Percentiles rank a stretch among this genome's conserved stretches.
Conservation (phyloP, 1,140 invertebrate species). For the Colletes gigas region DNA sequence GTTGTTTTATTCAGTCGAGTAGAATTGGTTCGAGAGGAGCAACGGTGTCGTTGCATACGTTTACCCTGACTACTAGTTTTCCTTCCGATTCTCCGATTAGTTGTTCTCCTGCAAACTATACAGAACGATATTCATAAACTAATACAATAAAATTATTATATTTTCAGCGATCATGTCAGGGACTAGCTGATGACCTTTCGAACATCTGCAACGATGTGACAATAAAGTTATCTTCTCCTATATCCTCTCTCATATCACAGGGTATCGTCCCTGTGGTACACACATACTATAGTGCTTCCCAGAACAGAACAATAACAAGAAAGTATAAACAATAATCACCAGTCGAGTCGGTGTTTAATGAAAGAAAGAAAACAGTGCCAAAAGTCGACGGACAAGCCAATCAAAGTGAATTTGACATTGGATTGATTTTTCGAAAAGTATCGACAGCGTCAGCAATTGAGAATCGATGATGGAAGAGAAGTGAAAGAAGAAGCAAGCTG, state of each 20-base stretch:
- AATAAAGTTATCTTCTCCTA: constrained; percentile 78
- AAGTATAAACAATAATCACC: constrained; percentile 13
- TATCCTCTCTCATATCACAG: constrained; percentile 70
- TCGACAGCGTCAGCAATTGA: neutral
- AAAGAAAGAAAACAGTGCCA: constrained; percentile 49
- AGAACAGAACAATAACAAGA: constrained; percentile 34
- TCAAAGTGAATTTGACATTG: neutral
- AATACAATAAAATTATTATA: constrained; percentile 46
- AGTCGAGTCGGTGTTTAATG: constrained; percentile 34
- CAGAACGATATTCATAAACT: neutral
- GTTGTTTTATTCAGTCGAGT: neutral
- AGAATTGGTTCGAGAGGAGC: neutral
- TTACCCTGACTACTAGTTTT: neutral
- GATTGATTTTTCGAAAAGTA: neutral
- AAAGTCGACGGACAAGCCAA: constrained; percentile 59
- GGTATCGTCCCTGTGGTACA: constrained; percentile 71
- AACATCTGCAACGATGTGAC: constrained; percentile 78
- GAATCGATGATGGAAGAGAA: constrained; percentile 14
- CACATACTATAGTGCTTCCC: constrained; percentile 78
- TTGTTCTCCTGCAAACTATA: neutral
- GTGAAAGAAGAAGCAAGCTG: constrained; percentile 6
- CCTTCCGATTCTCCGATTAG: neutral
- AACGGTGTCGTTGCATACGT: neutral
- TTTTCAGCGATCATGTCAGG: constrained; percentile 75
- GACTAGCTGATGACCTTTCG: constrained; percentile 70